A percentile compares a stretch with the other conserved stretches of the same genome.
These are phyloP conservation scores for Choreutis nemorana DNA, from an alignment of 2,888 invertebrate species.

Conservation along the genomic window DNA sequence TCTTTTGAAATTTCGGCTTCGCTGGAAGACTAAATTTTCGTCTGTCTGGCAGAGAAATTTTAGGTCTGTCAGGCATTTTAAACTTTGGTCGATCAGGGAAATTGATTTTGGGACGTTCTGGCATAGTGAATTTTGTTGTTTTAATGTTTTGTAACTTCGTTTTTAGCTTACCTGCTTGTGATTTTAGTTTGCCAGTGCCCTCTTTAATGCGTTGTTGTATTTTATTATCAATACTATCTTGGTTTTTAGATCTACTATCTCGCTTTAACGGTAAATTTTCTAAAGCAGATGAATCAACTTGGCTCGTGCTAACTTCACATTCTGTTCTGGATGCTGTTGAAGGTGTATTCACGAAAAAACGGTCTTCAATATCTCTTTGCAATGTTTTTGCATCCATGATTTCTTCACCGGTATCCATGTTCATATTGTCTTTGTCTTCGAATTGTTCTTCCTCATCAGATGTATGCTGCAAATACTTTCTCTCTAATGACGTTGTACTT, in stretches of 20 bases:
- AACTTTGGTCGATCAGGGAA: slow-evolving; percentile 65
- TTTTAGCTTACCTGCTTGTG: slow-evolving; percentile 76
- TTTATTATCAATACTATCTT: slow-evolving; percentile 59
- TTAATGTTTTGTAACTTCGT: slow-evolving; percentile 71
- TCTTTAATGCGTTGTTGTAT: slow-evolving; percentile 72
- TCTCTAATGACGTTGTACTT: slow-evolving; percentile 56
- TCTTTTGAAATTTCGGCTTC: slow-evolving; percentile 60
- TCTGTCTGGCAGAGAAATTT: slow-evolving; percentile 63
- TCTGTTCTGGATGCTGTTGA: slow-evolving; percentile 70
- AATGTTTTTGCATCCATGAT: slow-evolving; percentile 57
- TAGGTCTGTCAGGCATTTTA: slow-evolving; percentile 61
- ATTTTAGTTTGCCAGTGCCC: slow-evolving; percentile 74
- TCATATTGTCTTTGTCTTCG: slow-evolving; percentile 36
- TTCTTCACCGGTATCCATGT: slow-evolving; percentile 27
- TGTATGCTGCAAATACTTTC: slow-evolving; percentile 54
- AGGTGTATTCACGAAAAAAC: slow-evolving; percentile 67
- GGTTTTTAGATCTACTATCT: slow-evolving; percentile 60
- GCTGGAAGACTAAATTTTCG: slow-evolving; percentile 73
- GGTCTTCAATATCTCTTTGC: slow-evolving; percentile 71
- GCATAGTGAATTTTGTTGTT: slow-evolving; percentile 58
- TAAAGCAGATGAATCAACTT: slow-evolving; percentile 72
- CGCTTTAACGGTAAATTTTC: slow-evolving; percentile 70
- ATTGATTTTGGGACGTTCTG: slow-evolving; percentile 65
- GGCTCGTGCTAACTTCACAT: slow-evolving; percentile 71
- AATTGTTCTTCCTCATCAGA: slow-evolving; percentile 53